phyloP scores from a whole-genome alignment of 2,888 invertebrate genomes.

The Carpatolechia fugitivella region DNA sequence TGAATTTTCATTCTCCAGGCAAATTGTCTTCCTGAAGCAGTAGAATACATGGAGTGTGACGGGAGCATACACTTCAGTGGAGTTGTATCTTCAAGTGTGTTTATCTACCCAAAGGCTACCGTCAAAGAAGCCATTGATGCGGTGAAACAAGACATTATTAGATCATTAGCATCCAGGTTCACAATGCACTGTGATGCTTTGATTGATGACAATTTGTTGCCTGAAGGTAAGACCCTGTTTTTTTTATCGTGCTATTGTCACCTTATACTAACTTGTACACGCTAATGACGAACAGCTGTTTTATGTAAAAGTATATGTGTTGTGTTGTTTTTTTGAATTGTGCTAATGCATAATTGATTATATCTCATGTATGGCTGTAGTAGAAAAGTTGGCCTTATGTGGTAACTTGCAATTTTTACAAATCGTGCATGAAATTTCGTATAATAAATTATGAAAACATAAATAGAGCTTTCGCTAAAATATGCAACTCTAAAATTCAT shows the following conservation, averaged over 20 bases:
- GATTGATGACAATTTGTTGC: constrained; percentile 87
- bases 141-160: constrained; percentile 89
- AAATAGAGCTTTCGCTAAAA: no score
- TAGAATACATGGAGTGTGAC: constrained; percentile 78
- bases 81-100: constrained; percentile 86
- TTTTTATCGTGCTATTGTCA: no score
- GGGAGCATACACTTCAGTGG: constrained; percentile 86
- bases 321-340: no score
- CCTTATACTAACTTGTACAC: no score
- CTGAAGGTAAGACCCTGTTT: constrained; percentile 77
- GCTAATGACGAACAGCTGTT: not conserved
- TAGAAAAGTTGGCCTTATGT: no score
- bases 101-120: constrained; percentile 87
- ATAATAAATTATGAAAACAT: no score
- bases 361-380: no score
- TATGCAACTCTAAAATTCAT: no score
- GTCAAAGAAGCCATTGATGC: constrained; percentile 85
- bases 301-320: no score
- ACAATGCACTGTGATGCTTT: constrained; percentile 96
- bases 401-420: no score
- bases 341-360: no score
- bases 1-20: constrained; percentile 48
- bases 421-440: no score
- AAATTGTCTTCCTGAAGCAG: constrained; percentile 63
- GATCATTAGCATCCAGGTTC: constrained; percentile 90